Evolutionary conservation across 2,113 vertebrate genomes (phyloP).

Genomic region (Limanda limanda): DNA sequence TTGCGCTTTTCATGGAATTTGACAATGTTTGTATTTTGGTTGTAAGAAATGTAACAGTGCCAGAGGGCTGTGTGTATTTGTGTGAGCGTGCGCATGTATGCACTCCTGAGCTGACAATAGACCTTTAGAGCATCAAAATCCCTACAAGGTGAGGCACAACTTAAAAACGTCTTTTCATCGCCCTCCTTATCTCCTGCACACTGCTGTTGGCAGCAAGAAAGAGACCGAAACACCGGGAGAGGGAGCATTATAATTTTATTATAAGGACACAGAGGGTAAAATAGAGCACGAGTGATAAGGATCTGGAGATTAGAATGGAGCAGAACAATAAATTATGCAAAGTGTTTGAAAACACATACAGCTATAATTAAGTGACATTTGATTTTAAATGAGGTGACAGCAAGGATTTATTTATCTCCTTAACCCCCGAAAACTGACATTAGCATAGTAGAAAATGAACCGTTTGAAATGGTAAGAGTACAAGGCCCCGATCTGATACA

Average conservation of each 20-base stretch:
- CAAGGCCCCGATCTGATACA: slow-evolving; percentile 65
- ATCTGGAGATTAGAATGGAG: slow-evolving; percentile 85
- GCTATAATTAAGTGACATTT: slow-evolving; percentile 86
- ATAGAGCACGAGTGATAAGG: slow-evolving; percentile 73
- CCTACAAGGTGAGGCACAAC: slow-evolving; percentile 76
- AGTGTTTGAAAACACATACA: slow-evolving; percentile 86
- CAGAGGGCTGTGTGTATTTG: slow-evolving; percentile 63
- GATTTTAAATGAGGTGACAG: slow-evolving; percentile 84
- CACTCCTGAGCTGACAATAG: slow-evolving; percentile 75
- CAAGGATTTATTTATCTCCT: slow-evolving; percentile 81
- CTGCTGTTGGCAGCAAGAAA: slow-evolving; percentile 79
- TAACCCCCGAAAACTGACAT: slow-evolving; percentile 78
- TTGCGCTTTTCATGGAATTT: slow-evolving; percentile 56
- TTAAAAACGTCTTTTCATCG: slow-evolving; percentile 74
- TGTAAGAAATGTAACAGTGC: slow-evolving; percentile 63
- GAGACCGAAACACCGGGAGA: slow-evolving; percentile 60
- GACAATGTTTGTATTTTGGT: slow-evolving; percentile 67
- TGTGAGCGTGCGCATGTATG: slow-evolving; percentile 41
- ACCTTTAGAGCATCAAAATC: slow-evolving; percentile 73
- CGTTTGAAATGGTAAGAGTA: slow-evolving; percentile 80
- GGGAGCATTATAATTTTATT: slow-evolving; percentile 81
- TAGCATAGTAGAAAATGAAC: slow-evolving; percentile 77
- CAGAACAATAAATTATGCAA: slow-evolving; percentile 85
- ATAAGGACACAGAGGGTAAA: slow-evolving; percentile 73
- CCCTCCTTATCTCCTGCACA: slow-evolving; percentile 77